Evolutionary conservation across 2,888 invertebrate genomes (phyloP).

Genomic region (Drosophila mettleri): DNA sequence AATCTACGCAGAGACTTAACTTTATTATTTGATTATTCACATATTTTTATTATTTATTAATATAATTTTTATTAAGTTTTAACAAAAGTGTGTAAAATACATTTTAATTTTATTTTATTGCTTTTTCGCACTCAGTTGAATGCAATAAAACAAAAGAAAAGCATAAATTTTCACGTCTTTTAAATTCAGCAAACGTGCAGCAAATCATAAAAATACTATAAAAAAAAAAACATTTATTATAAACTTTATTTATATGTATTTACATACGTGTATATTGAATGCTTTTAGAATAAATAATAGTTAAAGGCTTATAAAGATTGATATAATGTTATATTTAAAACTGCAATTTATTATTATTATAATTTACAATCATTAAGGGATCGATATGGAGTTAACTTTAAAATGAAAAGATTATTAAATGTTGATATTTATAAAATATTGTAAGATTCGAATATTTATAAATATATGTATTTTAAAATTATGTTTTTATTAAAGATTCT

Average conservation of each 20-base stretch:
- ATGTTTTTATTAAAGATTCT: too few species aligned
- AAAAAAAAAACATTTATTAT: conserved; percentile 4
- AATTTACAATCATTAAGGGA: too few species aligned
- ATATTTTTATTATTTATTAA: not conserved
- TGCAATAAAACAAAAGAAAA: conserved; percentile 1
- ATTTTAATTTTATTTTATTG: not conserved
- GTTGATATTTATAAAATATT: too few species aligned
- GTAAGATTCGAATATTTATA: too few species aligned
- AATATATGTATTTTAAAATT: too few species aligned
- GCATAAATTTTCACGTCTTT: not conserved
- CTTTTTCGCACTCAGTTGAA: not conserved
- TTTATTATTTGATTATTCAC: not conserved
- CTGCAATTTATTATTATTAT: not conserved
- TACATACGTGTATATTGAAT: not conserved
- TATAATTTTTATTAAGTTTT: not conserved
- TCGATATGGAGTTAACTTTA: too few species aligned
- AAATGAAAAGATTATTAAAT: too few species aligned
- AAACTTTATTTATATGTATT: conserved; percentile 1
- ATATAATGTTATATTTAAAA: not conserved
- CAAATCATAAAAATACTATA: conserved; percentile 14
- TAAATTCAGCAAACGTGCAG: conserved; percentile 13
- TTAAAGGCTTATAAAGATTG: not conserved
- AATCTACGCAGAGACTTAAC: not conserved
- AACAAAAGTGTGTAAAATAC: not conserved
- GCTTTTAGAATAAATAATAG: conserved; percentile 7